phyloP scores from a whole-genome alignment of 2,113 vertebrate species.

The Corapipo altera region DNA sequence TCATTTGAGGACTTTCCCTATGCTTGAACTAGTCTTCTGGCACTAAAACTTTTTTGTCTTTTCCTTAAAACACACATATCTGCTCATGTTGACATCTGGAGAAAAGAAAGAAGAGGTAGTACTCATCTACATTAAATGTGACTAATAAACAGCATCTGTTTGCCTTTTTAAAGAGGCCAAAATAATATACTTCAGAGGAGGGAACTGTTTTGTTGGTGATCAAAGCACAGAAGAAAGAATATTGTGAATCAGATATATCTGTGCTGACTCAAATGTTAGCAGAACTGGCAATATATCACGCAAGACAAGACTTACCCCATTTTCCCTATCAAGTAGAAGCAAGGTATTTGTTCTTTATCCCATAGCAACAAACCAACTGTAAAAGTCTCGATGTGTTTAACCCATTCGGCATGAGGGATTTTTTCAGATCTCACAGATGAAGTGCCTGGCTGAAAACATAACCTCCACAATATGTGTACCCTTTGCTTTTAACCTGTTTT shows the following conservation, averaged over 20 bases:
- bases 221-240: neutral
- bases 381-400: neutral
- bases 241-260: neutral
- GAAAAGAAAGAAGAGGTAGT: neutral
- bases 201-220: neutral
- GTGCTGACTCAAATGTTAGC: neutral
- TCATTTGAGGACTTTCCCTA: neutral
- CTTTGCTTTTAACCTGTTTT: neutral
- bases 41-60: neutral
- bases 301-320: neutral
- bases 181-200: neutral
- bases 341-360: neutral
- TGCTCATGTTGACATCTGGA: neutral
- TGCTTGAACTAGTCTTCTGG: neutral
- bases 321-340: neutral
- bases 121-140: neutral
- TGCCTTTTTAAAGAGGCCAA: neutral
- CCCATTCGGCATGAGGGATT: neutral
- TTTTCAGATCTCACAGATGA: neutral
- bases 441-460: neutral
- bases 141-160: neutral
- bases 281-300: neutral
- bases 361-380: neutral
- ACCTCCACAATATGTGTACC: neutral
- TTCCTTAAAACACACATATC: neutral